Evolutionary conservation across 2,113 vertebrate species (phyloP).

Genomic region (Hemibagrus wyckioides): DNA sequence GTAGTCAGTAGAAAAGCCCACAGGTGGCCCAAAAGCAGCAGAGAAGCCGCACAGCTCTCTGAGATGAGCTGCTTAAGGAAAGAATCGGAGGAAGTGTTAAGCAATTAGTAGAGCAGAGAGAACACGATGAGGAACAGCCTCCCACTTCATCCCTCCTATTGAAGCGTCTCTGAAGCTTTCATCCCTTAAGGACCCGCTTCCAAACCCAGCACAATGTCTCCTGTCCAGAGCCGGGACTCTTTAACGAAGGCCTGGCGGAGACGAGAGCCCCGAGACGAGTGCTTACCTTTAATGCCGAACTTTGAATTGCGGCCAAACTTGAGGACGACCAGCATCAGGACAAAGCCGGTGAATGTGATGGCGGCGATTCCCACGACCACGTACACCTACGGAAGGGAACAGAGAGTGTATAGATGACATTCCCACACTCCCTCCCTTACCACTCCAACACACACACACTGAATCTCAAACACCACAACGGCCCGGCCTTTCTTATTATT

Average conservation of each 20-base stretch:
- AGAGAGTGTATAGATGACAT: not conserved
- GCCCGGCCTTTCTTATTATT: not conserved
- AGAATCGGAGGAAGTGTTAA: slow-evolving; percentile 38
- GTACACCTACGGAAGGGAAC: slow-evolving; percentile 79
- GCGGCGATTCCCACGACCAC: slow-evolving; percentile 95
- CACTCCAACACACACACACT: not conserved
- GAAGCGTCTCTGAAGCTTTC: slow-evolving; percentile 23
- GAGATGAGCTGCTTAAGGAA: slow-evolving; percentile 27
- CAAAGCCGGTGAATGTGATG: slow-evolving; percentile 89
- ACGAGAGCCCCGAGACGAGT: not conserved
- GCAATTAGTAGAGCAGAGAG: slow-evolving; percentile 47
- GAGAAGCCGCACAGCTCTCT: not conserved
- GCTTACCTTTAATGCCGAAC: slow-evolving; percentile 99
- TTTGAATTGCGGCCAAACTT: slow-evolving; percentile 97
- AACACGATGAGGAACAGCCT: slow-evolving; percentile 48
- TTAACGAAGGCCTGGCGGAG: slow-evolving; percentile 43
- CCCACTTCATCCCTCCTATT: slow-evolving; percentile 32
- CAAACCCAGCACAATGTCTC: slow-evolving; percentile 36
- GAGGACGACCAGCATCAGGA: slow-evolving; percentile 92
- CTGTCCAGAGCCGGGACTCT: slow-evolving; percentile 21
- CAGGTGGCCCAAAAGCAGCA: slow-evolving; percentile 2
- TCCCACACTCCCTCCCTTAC: slow-evolving; percentile 17
- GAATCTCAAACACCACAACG: slow-evolving; percentile 2
- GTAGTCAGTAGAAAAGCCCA: not conserved
- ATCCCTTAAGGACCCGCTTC: slow-evolving; percentile 30